Conservation (phyloP, 2,113 vertebrate species). For the Antennarius striatus region DNA sequence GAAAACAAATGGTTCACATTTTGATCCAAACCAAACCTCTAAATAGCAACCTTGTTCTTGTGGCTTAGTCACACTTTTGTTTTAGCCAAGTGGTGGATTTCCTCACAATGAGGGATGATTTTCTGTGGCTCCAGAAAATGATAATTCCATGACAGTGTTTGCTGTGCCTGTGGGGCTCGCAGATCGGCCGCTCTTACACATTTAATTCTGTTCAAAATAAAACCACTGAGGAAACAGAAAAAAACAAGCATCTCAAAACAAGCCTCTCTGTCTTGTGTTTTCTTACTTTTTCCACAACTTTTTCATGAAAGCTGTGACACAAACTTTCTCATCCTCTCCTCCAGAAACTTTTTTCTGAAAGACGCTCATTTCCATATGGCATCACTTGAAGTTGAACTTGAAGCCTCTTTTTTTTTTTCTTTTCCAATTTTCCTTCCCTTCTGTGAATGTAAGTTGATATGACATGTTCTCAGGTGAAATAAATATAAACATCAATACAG, state of each 20-base stretch:
- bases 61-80: slow-evolving; percentile 44
- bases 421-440: slow-evolving; percentile 1
- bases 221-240: slow-evolving; percentile 8
- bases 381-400: slow-evolving; percentile 11
- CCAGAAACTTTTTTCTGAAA: slow-evolving; percentile 26
- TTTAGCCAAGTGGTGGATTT: slow-evolving; percentile 33
- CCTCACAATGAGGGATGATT: slow-evolving; percentile 24
- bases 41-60: slow-evolving; percentile 50
- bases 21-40: slow-evolving; percentile 29
- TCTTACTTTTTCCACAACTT: slow-evolving; percentile 38
- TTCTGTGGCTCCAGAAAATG: slow-evolving; percentile 40
- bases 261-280: slow-evolving; percentile 1
- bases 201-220: slow-evolving; percentile 37
- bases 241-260: too few relatives aligned
- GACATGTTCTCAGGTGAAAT: slow-evolving; percentile 10
- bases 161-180: slow-evolving; percentile 33
- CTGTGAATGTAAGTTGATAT: slow-evolving; percentile 8
- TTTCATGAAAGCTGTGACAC: slow-evolving; percentile 20
- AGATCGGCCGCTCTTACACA: slow-evolving; percentile 29
- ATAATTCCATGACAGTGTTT: slow-evolving; percentile 48
- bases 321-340: slow-evolving; percentile 24
- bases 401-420: slow-evolving; percentile 11
- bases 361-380: slow-evolving; percentile 33
- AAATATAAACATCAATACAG: slow-evolving; percentile 23
- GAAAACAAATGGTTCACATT: slow-evolving; percentile 44